Percentiles rank a stretch among this genome's conserved stretches.
These are phyloP conservation scores for Lontra canadensis DNA, from an alignment of 2,113 vertebrate species.

Conservation along the genomic window DNA sequence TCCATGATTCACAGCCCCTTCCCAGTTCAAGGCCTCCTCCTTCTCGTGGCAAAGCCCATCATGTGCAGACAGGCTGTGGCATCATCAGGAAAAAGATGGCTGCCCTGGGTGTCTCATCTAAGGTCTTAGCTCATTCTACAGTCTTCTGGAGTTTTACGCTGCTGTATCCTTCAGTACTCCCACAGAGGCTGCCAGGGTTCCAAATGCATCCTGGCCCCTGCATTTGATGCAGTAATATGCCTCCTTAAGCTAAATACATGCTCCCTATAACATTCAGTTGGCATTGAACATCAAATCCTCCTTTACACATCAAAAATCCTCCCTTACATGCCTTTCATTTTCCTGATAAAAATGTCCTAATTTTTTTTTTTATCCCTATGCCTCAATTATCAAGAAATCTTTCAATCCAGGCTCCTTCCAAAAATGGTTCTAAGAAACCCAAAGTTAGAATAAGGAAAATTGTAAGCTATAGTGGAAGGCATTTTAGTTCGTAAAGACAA, in stretches of 20 bases:
- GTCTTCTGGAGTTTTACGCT: neutral
- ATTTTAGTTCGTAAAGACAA: neutral
- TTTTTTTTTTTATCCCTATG: neutral
- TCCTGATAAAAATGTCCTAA: neutral
- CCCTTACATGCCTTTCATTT: neutral
- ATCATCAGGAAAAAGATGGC: neutral
- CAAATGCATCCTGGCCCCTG: neutral
- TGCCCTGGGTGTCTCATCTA: neutral
- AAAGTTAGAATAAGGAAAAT: neutral
- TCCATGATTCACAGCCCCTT: neutral
- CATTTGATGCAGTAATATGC: neutral
- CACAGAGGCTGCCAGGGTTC: neutral
- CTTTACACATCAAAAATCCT: neutral
- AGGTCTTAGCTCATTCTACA: neutral
- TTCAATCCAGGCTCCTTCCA: neutral
- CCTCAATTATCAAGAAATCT: conserved; percentile 35
- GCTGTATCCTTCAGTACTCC: neutral
- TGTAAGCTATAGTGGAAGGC: neutral
- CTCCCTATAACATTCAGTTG: neutral
- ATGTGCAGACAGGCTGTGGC: neutral
- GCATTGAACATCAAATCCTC: too few relatives aligned
- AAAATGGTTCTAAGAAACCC: neutral
- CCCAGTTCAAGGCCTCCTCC: neutral
- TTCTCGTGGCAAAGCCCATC: neutral
- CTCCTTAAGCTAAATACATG: neutral